Evolutionary conservation across 2,888 invertebrate genomes (phyloP).

Genomic region (Hyppa rectilinea): DNA sequence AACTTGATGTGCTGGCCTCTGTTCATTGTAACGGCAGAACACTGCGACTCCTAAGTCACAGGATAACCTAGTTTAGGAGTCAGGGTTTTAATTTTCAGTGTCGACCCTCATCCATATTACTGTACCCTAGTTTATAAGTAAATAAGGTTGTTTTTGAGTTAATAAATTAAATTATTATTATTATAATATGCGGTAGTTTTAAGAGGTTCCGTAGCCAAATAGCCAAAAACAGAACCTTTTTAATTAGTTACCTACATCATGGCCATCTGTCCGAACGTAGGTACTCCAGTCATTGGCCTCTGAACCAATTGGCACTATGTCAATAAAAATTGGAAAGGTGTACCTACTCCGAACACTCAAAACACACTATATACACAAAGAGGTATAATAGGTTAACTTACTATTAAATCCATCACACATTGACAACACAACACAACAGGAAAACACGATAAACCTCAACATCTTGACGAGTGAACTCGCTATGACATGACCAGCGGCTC

Average conservation of each 20-base stretch:
- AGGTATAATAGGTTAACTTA: conserved; percentile 5
- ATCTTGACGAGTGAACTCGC: conserved; percentile 34
- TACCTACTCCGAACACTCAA: not conserved
- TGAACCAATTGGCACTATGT: not conserved
- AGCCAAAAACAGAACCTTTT: not conserved
- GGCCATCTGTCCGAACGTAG: not conserved
- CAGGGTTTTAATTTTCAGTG: too few relatives aligned
- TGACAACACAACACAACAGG: conserved; percentile 28
- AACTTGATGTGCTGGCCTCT: too few relatives aligned
- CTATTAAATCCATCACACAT: conserved; percentile 1
- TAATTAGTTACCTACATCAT: not conserved
- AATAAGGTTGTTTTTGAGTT: too few relatives aligned
- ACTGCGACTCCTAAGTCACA: too few relatives aligned
- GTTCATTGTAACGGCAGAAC: too few relatives aligned
- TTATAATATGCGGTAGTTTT: not conserved
- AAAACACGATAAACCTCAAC: conserved; percentile 29
- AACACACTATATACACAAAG: not conserved
- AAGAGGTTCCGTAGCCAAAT: not conserved
- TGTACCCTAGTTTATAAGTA: too few relatives aligned
- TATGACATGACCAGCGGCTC: conserved; percentile 21
- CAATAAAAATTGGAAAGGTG: not conserved
- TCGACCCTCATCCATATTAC: too few relatives aligned
- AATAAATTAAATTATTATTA: too few relatives aligned
- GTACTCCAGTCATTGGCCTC: not conserved
- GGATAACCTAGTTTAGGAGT: too few relatives aligned